Evolutionary conservation across 92 coral and sea anemone species (phyloP).

Genomic region (Zoanthus sociatus): DNA sequence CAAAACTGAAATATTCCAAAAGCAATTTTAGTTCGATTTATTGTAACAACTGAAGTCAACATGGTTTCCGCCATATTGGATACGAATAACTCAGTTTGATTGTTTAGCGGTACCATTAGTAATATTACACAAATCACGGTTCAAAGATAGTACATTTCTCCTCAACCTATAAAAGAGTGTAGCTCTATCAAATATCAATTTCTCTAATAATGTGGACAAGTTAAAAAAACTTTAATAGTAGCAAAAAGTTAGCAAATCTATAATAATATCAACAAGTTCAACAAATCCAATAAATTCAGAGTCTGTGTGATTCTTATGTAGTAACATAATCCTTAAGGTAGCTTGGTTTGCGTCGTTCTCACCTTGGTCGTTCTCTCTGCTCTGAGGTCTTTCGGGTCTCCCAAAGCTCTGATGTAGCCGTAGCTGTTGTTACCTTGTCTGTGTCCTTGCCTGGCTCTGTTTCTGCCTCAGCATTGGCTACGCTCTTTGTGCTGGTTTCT

Average conservation of each 20-base stretch:
- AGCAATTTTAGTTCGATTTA: no score
- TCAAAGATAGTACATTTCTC: not conserved
- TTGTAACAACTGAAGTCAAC: not conserved
- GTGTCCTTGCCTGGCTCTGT: conserved; percentile 5
- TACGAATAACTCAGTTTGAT: not conserved
- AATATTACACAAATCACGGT: no score
- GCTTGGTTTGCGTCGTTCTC: not conserved
- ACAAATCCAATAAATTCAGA: not conserved
- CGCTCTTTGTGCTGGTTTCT: conserved; percentile 1
- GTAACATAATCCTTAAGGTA: conserved; percentile 22
- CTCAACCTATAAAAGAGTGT: conserved; percentile 6
- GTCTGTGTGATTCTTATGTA: conserved; percentile 9
- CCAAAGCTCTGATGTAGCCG: conserved; percentile 4
- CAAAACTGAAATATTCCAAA: no score
- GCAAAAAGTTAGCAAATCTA: no score
- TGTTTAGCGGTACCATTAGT: conserved; percentile 14
- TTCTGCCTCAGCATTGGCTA: conserved; percentile 18
- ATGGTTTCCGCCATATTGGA: not conserved
- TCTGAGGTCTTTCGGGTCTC: not conserved
- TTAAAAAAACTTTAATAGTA: no score
- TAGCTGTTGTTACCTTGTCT: not conserved
- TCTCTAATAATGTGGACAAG: not conserved
- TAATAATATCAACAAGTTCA: conserved; percentile 6
- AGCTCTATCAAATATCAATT: conserved; percentile 13
- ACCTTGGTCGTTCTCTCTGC: conserved; percentile 24